Conservation (phyloP, 37 sponge, comb jelly and placozoan genomes). For the Halichondria panicea region DNA sequence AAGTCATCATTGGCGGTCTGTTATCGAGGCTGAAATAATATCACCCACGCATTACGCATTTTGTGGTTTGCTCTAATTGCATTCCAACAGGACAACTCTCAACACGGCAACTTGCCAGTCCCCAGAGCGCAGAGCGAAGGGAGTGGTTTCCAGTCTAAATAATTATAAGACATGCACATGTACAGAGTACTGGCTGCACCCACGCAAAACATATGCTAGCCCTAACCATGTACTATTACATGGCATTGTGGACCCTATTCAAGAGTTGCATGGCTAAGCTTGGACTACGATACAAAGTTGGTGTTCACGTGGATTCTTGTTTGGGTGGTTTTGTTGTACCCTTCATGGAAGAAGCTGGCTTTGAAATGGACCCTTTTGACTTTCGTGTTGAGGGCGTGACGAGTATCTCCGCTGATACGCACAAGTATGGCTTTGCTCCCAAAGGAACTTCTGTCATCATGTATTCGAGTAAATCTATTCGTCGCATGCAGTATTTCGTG, state of each 20-base stretch:
- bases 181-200: no score
- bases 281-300: constrained; percentile 60
- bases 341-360: constrained; percentile 98
- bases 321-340: constrained; percentile 93
- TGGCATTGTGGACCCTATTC: constrained; percentile 94
- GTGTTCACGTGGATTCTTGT: constrained; percentile 94
- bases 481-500: constrained; percentile 80
- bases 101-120: no score
- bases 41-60: no score
- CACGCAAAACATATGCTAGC: no score
- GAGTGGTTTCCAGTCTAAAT: no score
- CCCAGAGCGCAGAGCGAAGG: no score
- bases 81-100: no score
- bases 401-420: constrained; percentile 94
- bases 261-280: constrained; percentile 76
- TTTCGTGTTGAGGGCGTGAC: constrained; percentile 93
- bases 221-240: no score
- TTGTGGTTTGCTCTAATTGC: no score
- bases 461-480: constrained; percentile 70
- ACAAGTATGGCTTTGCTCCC: constrained; percentile 96
- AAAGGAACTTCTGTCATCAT: constrained; percentile 95
- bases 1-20: no score
- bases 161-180: no score
- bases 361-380: constrained; percentile 84
- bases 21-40: no score